Evolutionary conservation across 2,113 vertebrate species (phyloP).

Genomic region (Paraplagusia blochii): DNA sequence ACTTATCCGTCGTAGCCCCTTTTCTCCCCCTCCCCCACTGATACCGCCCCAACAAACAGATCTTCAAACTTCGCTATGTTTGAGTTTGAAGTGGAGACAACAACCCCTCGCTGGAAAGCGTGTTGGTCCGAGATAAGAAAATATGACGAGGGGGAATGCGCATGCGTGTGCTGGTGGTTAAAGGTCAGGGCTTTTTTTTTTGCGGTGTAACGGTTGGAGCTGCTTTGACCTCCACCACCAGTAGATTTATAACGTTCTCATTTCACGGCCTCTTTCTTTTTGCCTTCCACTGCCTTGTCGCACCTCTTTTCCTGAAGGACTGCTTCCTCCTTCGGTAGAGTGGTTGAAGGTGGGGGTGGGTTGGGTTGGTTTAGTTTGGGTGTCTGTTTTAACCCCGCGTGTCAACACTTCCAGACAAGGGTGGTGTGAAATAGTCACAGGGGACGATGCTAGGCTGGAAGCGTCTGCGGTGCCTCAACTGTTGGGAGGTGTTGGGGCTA

Average conservation of each 20-base stretch:
- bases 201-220: neutral
- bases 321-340: neutral
- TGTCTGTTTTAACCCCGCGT: constrained; percentile 10
- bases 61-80: constrained; percentile 30
- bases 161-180: neutral
- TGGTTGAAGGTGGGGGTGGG: constrained; percentile 2
- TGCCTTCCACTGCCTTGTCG: neutral
- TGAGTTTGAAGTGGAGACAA: constrained; percentile 49
- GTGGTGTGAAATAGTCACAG: constrained; percentile 40
- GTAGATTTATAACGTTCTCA: neutral
- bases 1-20: constrained; percentile 5
- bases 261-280: neutral
- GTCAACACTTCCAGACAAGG: constrained; percentile 20
- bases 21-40: constrained; percentile 17
- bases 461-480: constrained; percentile 20
- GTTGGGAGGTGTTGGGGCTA: neutral
- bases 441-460: constrained; percentile 18
- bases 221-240: constrained; percentile 3
- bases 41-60: constrained; percentile 29
- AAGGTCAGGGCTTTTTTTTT: constrained; percentile 14
- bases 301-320: constrained; percentile 7
- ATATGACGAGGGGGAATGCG: constrained; percentile 23
- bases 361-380: neutral
- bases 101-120: constrained; percentile 30
- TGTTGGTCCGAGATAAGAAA: constrained; percentile 68